phyloP scores from a whole-genome alignment of 2,113 vertebrate species.

The Actinemys pallida region DNA sequence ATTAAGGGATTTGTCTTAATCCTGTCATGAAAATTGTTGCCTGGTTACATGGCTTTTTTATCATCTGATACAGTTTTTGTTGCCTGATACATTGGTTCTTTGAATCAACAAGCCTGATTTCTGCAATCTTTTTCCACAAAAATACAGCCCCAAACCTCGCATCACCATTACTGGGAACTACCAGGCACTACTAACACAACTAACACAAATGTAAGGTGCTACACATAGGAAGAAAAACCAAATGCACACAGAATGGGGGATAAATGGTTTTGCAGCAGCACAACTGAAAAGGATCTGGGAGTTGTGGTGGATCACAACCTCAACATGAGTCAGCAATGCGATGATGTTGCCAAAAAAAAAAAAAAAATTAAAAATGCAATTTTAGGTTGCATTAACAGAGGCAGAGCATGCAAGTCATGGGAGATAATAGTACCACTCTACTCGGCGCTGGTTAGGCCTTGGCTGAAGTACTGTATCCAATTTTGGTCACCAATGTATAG shows the following conservation, averaged over 20 bases:
- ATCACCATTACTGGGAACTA: not conserved
- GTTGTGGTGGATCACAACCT: not conserved
- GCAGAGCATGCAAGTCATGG: not conserved
- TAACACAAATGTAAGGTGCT: too few species aligned
- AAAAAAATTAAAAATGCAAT: not conserved
- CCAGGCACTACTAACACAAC: not conserved
- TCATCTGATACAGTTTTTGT: conserved; percentile 53
- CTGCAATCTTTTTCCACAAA: conserved; percentile 44
- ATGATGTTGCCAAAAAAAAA: not conserved
- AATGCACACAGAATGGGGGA: too few species aligned
- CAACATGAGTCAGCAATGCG: not conserved
- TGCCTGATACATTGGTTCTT: conserved; percentile 35
- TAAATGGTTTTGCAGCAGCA: too few species aligned
- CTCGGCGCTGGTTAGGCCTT: not conserved
- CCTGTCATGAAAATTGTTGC: conserved; percentile 40
- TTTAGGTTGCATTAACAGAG: not conserved
- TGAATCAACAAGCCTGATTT: conserved; percentile 48
- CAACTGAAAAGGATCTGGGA: too few species aligned
- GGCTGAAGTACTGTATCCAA: not conserved
- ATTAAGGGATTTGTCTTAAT: conserved; percentile 40
- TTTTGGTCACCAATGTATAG: not conserved
- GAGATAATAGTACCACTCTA: not conserved
- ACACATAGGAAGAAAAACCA: too few species aligned
- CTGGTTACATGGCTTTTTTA: conserved; percentile 45
- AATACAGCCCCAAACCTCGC: conserved; percentile 30